phyloP scores from a whole-genome alignment of 1,140 invertebrate genomes.

The Drepana arcuata region DNA sequence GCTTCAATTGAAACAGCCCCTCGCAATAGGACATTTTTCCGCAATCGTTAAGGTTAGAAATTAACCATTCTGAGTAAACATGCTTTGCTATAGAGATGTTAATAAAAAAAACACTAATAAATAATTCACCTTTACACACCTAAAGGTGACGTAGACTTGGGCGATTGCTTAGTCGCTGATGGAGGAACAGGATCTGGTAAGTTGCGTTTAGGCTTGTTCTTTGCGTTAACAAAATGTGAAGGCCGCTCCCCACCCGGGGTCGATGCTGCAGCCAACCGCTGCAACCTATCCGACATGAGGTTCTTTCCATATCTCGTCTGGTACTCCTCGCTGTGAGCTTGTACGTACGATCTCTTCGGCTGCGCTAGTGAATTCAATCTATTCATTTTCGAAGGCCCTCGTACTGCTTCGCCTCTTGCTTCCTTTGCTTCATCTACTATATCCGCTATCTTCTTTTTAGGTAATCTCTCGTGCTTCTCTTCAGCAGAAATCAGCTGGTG shows the following conservation, averaged over 20 bases:
- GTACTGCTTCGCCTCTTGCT: slow-evolving; percentile 50
- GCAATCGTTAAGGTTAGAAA: too few species aligned
- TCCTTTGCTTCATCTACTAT: slow-evolving; percentile 55
- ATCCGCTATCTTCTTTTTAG: slow-evolving; percentile 35
- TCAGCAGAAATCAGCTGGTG: slow-evolving; percentile 10
- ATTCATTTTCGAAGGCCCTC: slow-evolving; percentile 38
- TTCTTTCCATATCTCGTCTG: slow-evolving; percentile 28
- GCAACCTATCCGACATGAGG: slow-evolving; percentile 23
- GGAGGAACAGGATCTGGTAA: slow-evolving; percentile 5
- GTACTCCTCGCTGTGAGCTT: slow-evolving; percentile 38
- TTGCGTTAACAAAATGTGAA: slow-evolving; percentile 5
- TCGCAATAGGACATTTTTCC: neutral
- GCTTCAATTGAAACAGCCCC: slow-evolving; percentile 5
- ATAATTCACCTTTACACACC: slow-evolving; percentile 64
- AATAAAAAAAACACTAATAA: slow-evolving; percentile 9
- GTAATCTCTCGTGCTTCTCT: slow-evolving; percentile 20
- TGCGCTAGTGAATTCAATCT: slow-evolving; percentile 50
- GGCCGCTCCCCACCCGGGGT: neutral
- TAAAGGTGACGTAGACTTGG: slow-evolving; percentile 21
- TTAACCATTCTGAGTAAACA: neutral
- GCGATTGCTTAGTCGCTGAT: slow-evolving; percentile 8
- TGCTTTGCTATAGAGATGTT: neutral
- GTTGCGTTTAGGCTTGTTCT: slow-evolving; percentile 17
- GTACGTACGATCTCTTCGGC: slow-evolving; percentile 41
- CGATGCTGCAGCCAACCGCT: slow-evolving; percentile 12